Conservation (phyloP, 37 sponge, comb jelly and placozoan genomes). For the Geodia barretti region DNA sequence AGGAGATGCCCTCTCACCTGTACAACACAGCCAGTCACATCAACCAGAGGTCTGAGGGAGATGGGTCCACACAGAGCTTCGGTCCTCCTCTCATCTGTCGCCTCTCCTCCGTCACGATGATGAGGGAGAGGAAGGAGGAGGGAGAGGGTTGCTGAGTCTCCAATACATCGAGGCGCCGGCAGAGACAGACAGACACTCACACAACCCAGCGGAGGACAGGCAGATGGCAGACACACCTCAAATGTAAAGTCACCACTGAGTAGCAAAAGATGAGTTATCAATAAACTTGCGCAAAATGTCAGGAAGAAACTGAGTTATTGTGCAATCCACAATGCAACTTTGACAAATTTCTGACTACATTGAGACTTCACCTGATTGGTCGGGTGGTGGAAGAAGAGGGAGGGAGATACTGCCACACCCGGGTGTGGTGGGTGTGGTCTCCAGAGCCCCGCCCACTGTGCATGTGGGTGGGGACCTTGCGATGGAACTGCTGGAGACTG, state of each 20-base stretch:
- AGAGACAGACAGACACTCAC: constrained; percentile 46
- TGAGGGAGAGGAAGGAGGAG: constrained; percentile 10
- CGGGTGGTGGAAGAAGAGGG: neutral
- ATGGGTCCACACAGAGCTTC: constrained; percentile 58
- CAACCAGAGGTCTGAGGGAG: constrained; percentile 29
- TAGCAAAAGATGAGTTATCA: too few relatives aligned
- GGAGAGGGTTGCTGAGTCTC: constrained; percentile 21
- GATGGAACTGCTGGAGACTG: constrained; percentile 29
- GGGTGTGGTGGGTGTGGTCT: neutral
- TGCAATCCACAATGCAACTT: neutral
- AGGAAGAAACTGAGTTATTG: too few relatives aligned
- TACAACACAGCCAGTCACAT: constrained; percentile 22
- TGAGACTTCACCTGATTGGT: neutral
- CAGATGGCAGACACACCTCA: neutral
- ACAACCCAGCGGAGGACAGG: constrained; percentile 4
- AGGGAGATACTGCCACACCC: constrained; percentile 41
- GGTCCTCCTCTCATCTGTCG: neutral
- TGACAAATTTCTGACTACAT: neutral
- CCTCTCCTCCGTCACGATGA: neutral
- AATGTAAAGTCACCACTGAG: too few relatives aligned
- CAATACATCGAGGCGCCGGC: constrained; percentile 32
- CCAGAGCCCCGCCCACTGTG: neutral
- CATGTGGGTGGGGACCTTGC: constrained; percentile 28
- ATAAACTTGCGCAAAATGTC: too few relatives aligned
- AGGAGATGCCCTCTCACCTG: neutral